Conservation (phyloP, 2,113 vertebrate species). For the Speoplatyrhinus poulsoni region DNA sequence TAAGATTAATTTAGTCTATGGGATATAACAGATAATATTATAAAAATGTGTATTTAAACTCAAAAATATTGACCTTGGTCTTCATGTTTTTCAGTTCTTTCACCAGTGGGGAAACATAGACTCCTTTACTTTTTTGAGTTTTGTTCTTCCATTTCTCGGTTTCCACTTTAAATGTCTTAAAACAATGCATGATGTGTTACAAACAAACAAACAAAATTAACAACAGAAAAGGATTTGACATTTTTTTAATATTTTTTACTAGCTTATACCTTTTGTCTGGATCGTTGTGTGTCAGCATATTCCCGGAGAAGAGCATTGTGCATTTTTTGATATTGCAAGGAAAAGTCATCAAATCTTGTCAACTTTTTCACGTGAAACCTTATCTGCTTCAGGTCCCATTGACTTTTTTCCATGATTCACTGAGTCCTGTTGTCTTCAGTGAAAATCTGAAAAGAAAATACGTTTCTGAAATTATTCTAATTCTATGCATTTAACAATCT, state of each 20-base stretch:
- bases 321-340: background rate
- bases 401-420: background rate
- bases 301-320: background rate
- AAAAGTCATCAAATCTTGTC: background rate
- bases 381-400: background rate
- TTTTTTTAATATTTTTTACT: background rate
- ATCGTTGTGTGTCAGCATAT: background rate
- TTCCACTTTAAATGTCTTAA: background rate
- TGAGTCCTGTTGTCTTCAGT: background rate
- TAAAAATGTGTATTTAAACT: too few species aligned
- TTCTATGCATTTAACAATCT: background rate
- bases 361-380: background rate
- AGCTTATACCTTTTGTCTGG: background rate
- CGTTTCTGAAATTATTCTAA: background rate
- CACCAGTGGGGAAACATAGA: constrained; percentile 3
- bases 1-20: too few species aligned
- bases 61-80: too few species aligned
- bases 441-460: background rate
- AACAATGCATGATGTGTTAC: background rate
- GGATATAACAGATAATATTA: too few species aligned
- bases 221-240: background rate
- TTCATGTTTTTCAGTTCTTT: background rate
- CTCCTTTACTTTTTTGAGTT: constrained; percentile 3
- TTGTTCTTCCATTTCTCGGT: background rate
- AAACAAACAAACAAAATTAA: background rate